Evolutionary conservation across 2,113 vertebrate species (phyloP), one percentile per base, ranked within the genome.

Genomic region (Echinops telfairi): DNA sequence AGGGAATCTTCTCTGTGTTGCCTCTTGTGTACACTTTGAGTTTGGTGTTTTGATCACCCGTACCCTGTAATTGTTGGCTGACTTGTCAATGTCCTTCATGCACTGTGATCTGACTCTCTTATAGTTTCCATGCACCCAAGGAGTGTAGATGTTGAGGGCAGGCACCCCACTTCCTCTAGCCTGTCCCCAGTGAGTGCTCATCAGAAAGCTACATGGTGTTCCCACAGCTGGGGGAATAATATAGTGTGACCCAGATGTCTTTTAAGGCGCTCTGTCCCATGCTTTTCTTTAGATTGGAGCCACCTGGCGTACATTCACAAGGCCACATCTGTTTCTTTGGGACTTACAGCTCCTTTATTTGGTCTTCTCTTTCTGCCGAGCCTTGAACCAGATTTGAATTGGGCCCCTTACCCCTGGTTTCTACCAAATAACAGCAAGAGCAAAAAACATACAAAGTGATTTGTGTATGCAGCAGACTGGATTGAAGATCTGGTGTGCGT

Each of bases 311-410:
- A 78, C 11, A 33, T 76, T 94, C 70, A 88, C 19, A 17, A 19
- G 31, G 78, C 82, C 83, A 77, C 75, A 91, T 93, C 31, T 91
- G 36, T 58, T 83, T 83, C 70, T 76, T 3, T 79, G 71, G n/a
- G 79, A 76, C 68, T 83, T 38, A 57, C 0, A 10, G 71, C 81
- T 68, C 58, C 85, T 25, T 40, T 64, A 31, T 70, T 1, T 60
- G 33, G 6, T 87, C n/a, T 90, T 16, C 60, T 94, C 25, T 88
- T 71, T 71, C 53, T 85, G 38, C 66, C 91, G 6, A 86, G 4
- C 86, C 25, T 94, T 92, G 66, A 94, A 78, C n/a, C 29, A 73
- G 7, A 78, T 40, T 83, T 96, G 68, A 33, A 95, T 77, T 86
- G 77, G 78, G 23, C n/a, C 29, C 14, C 23, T 47, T 90, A 80